Base-by-base conservation (phyloP, 1,140 invertebrate species). In the Hycleus phaleratus region DNA sequence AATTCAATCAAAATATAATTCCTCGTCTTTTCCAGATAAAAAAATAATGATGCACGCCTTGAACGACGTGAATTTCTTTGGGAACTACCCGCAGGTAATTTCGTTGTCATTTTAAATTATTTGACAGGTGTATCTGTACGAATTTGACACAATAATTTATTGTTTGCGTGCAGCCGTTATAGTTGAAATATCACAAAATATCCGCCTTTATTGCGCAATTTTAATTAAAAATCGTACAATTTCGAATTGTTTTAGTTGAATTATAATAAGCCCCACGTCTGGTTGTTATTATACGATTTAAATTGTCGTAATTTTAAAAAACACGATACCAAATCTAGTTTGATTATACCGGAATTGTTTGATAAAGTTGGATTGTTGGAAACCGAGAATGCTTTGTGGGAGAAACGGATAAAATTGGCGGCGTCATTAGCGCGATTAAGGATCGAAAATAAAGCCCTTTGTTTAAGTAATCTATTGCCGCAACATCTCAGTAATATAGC, bases 371-470 rank as follows among this genome's bases (percentile, higher is more conserved):
- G 76, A 18, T 62, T 85, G 0, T 61, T 71, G 10, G 74, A 71
- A 2, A 77, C 85, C 1, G 85, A 88, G 51, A 69, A 76, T 2
- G 77, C 77, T 1, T 71, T 90, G 1, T 82, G 84, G 78, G 70
- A 78, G 18, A 74, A 79, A 60, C 80, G 82, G 49, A 81, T 85
- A 0, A 77, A 81, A 49, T 73, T 90, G 6, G 85, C 85, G 0
- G 88, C 87, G 0, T 82, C 85, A 3, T 77, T 90, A 9, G 78
- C 82, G 10, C 80, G 86, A 7, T 65, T 80, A 60, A 77, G 86
- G 54, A 89, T 90, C 4, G 78, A 82, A 51, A 82, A 84, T 57
- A 83, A 80, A 38, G 87, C 87, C 10, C 75, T 83, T n/a, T 78
- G 77, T 2, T 73, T 83, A 63, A 82, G 82, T 4, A 78, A 87